phyloP scores from a whole-genome alignment of 2,797 vertebrate species.

The Typhlichthys eigenmanni region DNA sequence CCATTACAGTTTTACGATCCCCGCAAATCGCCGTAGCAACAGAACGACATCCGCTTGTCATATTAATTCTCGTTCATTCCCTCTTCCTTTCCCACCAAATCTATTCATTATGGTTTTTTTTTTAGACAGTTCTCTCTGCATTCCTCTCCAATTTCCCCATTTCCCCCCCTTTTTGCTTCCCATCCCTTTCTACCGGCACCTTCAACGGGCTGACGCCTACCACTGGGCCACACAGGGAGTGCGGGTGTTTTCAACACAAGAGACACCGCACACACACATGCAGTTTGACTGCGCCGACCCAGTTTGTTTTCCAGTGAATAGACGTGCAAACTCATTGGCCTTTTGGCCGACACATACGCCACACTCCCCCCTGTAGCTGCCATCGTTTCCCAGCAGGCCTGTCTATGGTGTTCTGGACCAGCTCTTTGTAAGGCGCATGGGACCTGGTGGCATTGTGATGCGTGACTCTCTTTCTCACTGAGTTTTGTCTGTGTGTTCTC shows the following conservation, averaged over 20 bases:
- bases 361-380: conserved; percentile 27
- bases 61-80: conserved; percentile 15
- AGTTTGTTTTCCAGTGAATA: conserved; percentile 70
- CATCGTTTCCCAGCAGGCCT: conserved; percentile 63
- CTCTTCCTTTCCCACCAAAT: conserved; percentile 46
- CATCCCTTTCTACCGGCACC: conserved; percentile 8
- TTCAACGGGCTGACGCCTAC: conserved; percentile 50
- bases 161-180: not conserved
- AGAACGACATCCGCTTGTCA: conserved; percentile 28
- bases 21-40: conserved; percentile 9
- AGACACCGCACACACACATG: conserved; percentile 62
- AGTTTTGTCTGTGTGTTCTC: conserved; percentile 71
- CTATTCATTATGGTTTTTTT: conserved; percentile 25
- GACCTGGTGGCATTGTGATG: conserved; percentile 67
- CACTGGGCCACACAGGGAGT: conserved; percentile 69
- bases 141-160: not conserved
- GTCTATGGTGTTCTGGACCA: conserved; percentile 61
- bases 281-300: conserved; percentile 49
- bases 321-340: conserved; percentile 61
- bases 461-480: conserved; percentile 68
- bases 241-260: conserved; percentile 48
- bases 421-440: conserved; percentile 71
- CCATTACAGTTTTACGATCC: not conserved
- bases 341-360: conserved; percentile 56
- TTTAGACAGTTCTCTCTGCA: conserved; percentile 5